These are phyloP conservation scores for Pandion haliaetus DNA, from an alignment of 2,113 vertebrate genomes.

Conservation along the genomic window DNA sequence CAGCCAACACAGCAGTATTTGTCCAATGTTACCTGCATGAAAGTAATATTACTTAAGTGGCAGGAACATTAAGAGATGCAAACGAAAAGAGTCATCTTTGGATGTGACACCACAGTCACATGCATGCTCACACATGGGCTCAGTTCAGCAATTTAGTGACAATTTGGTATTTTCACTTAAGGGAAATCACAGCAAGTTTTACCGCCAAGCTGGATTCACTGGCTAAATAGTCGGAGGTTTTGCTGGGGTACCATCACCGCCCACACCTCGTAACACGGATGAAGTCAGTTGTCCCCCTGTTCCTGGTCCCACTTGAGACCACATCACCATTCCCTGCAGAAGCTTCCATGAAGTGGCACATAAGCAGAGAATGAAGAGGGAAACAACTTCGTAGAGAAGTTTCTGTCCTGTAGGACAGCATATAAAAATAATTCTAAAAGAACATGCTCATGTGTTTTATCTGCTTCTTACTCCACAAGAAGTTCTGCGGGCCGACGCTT, in stretches of 20 bases:
- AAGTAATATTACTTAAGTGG: background rate
- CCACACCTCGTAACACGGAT: accelerated
- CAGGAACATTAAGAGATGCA: background rate
- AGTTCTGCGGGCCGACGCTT: accelerated
- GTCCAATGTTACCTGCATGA: background rate
- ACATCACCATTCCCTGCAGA: background rate
- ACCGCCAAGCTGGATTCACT: too few species aligned
- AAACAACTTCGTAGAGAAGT: background rate
- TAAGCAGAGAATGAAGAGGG: background rate
- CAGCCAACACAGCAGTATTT: background rate
- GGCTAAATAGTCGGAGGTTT: background rate
- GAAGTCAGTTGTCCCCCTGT: background rate
- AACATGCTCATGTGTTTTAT: background rate
- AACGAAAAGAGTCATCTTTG: accelerated
- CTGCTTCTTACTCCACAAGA: background rate
- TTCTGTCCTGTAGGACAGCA: background rate
- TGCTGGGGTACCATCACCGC: background rate
- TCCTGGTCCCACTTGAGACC: background rate
- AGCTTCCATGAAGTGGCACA: background rate
- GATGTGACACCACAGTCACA: background rate
- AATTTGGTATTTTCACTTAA: background rate
- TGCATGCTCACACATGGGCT: accelerated
- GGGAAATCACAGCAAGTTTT: background rate
- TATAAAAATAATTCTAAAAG: background rate
- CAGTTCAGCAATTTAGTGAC: background rate